Conservation (phyloP, 1,140 invertebrate species). For the Rhopalosiphum maidis region DNA sequence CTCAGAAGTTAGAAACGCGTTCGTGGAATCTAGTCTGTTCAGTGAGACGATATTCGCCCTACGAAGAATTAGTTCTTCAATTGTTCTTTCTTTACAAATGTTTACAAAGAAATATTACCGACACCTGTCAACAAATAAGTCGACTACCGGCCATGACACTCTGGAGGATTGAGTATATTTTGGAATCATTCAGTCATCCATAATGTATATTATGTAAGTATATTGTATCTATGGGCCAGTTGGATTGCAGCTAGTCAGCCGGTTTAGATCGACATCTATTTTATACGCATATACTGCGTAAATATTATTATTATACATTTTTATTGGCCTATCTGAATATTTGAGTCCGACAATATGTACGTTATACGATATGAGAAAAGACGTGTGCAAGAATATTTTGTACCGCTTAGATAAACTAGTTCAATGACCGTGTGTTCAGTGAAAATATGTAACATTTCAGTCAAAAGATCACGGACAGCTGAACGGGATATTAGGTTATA, state of each 20-base stretch:
- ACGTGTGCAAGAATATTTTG: too few relatives aligned
- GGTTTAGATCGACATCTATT: background rate
- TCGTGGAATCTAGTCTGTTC: background rate
- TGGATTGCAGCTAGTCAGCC: background rate
- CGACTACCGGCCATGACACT: background rate
- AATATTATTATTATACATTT: too few relatives aligned
- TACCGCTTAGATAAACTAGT: too few relatives aligned
- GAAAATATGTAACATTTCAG: too few relatives aligned
- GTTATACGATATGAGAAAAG: too few relatives aligned
- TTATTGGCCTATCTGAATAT: too few relatives aligned
- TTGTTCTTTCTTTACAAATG: background rate
- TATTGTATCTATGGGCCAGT: background rate
- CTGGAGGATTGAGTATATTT: background rate
- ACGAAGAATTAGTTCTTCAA: background rate
- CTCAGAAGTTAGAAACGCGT: background rate
- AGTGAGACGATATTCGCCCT: background rate
- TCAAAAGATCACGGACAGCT: too few relatives aligned
- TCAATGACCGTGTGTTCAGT: too few relatives aligned
- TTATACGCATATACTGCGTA: background rate
- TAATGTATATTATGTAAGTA: background rate
- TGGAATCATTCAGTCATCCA: background rate
- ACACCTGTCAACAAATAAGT: background rate
- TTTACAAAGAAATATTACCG: background rate
- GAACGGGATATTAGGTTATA: too few relatives aligned
- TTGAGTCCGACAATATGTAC: too few relatives aligned